Evolutionary conservation across 2,113 vertebrate species (phyloP), one percentile per base, ranked within the genome.

Genomic region (Alexandromys fortis): DNA sequence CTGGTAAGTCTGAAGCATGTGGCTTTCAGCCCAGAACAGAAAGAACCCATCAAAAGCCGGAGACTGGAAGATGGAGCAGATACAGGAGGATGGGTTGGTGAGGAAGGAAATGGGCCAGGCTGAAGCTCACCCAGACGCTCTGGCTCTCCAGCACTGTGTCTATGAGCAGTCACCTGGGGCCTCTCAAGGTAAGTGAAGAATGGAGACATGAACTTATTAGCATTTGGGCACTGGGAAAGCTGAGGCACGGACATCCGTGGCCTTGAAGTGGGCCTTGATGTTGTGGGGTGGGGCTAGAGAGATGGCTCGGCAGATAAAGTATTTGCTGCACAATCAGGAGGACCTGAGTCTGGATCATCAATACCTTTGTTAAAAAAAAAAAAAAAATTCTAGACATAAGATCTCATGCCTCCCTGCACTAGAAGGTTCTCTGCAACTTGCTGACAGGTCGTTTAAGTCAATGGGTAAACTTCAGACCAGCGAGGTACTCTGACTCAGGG

Each of bases 1-100:
- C 61, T 95, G 89, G 86, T 76, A 82, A 92, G 70, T 92, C 91
- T 83, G 92, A 92, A 96, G 91, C 45, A 49, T 87, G 63, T 89
- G 47, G 89, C 89, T 95, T 79, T 86, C 92, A 86, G 90, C 94
- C 90, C 42, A 76, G 92, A 78, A 87, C 35, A 0, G 0, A 73
- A 75, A 94, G 42, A 52, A 35, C 17, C 73, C 76, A 7, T 93
- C 87, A 87, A 65, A 85, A 82, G 47, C 70, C 2, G 30, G 90
- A 88, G 63, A 28, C 89, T 11, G 2, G 86, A 78, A 78, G 93
- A 61, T 58, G 77, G 86, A 95, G 90, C 79, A 91, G 77, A 55
- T 33, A 22, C 42, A 13, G 2, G 65, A 65, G 45, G 81, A 38
- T 0, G 4, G 26, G 10, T 0, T 7, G 79, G 55, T 65, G n/a